Evolutionary conservation across 2,797 vertebrate species (phyloP).

Genomic region (Bovichtus variegatus): DNA sequence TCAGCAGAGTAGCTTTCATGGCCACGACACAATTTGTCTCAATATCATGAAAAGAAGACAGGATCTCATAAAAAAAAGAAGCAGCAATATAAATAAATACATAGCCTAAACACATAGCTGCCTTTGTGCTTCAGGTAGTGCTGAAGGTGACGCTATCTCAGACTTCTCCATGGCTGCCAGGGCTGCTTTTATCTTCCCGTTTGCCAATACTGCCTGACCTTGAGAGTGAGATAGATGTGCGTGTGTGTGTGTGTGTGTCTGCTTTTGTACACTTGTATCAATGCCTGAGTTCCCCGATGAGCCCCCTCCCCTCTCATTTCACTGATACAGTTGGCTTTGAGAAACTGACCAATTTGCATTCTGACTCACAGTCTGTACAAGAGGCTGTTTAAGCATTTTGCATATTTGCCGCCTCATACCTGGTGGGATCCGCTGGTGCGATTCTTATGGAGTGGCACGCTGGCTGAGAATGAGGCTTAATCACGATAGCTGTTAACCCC

Average conservation of each 20-base stretch:
- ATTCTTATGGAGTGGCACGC: slow-evolving; percentile 33
- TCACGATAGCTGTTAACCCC: slow-evolving; percentile 55
- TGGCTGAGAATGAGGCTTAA: slow-evolving; percentile 57
- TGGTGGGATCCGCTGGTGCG: slow-evolving; percentile 38
- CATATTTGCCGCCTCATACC: slow-evolving; percentile 55
- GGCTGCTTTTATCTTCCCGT: slow-evolving; percentile 64
- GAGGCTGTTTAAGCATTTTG: slow-evolving; percentile 60
- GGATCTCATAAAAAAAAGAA: slow-evolving; percentile 74
- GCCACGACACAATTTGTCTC: slow-evolving; percentile 82
- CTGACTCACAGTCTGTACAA: slow-evolving; percentile 31
- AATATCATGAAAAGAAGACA: slow-evolving; percentile 80
- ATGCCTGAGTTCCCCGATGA: slow-evolving; percentile 18
- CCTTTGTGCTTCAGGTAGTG: slow-evolving; percentile 43
- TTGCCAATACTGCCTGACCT: slow-evolving; percentile 71
- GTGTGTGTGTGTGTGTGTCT: slow-evolving; percentile 17
- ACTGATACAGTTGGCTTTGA: slow-evolving; percentile 49
- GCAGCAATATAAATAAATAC: slow-evolving; percentile 70
- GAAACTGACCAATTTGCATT: slow-evolving; percentile 63
- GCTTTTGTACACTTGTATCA: slow-evolving; percentile 24
- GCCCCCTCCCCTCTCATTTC: slow-evolving; percentile 25
- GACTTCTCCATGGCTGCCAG: slow-evolving; percentile 27
- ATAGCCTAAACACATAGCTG: slow-evolving; percentile 45
- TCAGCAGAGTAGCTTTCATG: slow-evolving; percentile 86
- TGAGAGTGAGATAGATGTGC: slow-evolving; percentile 49
- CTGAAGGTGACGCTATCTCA: slow-evolving; percentile 50